These are phyloP conservation scores for Drosophila ficusphila DNA, from an alignment of 1,140 invertebrate species.

Conservation along the genomic window DNA sequence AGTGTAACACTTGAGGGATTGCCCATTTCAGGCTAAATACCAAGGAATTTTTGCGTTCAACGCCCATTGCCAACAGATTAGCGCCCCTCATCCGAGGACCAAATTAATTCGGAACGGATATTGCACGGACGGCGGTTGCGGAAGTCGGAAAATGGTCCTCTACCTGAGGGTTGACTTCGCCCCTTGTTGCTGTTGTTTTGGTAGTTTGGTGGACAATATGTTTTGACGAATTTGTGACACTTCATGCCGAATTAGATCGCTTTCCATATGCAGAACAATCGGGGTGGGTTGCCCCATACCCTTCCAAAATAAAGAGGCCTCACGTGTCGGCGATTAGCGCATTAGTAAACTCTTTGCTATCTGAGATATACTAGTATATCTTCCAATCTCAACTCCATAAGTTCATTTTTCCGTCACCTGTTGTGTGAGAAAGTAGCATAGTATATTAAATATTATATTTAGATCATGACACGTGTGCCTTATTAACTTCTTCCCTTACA, in stretches of 20 bases:
- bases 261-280: conserved; percentile 3
- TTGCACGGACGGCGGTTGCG: conserved; percentile 17
- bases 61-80: conserved; percentile 71
- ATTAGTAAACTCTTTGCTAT: conserved; percentile 9
- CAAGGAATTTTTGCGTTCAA: conserved; percentile 79
- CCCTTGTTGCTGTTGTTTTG: conserved; percentile 55
- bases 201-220: conserved; percentile 68
- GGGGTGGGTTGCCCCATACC: conserved; percentile 32
- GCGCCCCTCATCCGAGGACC: conserved; percentile 25
- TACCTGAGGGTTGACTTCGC: conserved; percentile 55
- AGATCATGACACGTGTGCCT: conserved; percentile 20
- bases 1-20: conserved; percentile 60
- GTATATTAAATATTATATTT: conserved; percentile 3
- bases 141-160: neutral
- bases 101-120: conserved; percentile 68
- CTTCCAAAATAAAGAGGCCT: conserved; percentile 53
- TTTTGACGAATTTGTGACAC: conserved; percentile 83
- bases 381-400: conserved; percentile 5
- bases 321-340: conserved; percentile 76
- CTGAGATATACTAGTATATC: conserved; percentile 4
- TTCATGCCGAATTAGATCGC: conserved; percentile 74
- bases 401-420: conserved; percentile 46
- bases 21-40: conserved; percentile 52
- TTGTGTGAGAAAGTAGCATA: conserved; percentile 40
- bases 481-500: conserved; percentile 37